Evolutionary conservation across 2,888 invertebrate species (phyloP).

Genomic region (Ceramica pisi): DNA sequence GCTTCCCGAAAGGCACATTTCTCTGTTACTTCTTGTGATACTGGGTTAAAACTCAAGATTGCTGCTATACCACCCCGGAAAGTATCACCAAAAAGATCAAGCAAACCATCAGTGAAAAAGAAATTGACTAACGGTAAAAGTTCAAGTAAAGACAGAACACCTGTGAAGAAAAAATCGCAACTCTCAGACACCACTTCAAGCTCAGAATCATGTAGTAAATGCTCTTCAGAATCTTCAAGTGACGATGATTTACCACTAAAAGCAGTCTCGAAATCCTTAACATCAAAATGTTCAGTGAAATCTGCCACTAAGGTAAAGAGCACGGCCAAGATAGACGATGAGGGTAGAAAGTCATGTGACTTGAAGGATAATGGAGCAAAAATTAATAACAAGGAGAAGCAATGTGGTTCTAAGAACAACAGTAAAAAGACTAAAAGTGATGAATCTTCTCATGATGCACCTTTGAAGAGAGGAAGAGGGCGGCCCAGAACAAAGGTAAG

Average conservation of each 20-base stretch:
- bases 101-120: slow-evolving; percentile 82
- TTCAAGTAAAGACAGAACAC: slow-evolving; percentile 68
- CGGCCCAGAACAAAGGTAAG: slow-evolving; percentile 87
- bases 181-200: slow-evolving; percentile 86
- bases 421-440: slow-evolving; percentile 83
- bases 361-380: slow-evolving; percentile 77
- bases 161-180: slow-evolving; percentile 77
- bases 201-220: slow-evolving; percentile 89
- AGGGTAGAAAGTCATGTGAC: slow-evolving; percentile 76
- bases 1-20: slow-evolving; percentile 88
- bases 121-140: slow-evolving; percentile 75
- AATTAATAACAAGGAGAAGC: slow-evolving; percentile 78
- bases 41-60: slow-evolving; percentile 91
- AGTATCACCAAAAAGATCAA: slow-evolving; percentile 80
- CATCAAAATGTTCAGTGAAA: slow-evolving; percentile 80
- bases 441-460: slow-evolving; percentile 73
- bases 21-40: slow-evolving; percentile 92
- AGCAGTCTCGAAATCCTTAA: slow-evolving; percentile 83
- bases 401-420: slow-evolving; percentile 77
- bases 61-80: slow-evolving; percentile 91
- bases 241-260: slow-evolving; percentile 87
- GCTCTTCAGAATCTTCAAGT: slow-evolving; percentile 86
- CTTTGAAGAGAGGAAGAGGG: slow-evolving; percentile 81
- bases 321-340: slow-evolving; percentile 80
- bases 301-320: slow-evolving; percentile 72